Evolutionary conservation across 2,113 vertebrate species (phyloP), one percentile per base, ranked within the genome.

Genomic region (Chitala chitala): DNA sequence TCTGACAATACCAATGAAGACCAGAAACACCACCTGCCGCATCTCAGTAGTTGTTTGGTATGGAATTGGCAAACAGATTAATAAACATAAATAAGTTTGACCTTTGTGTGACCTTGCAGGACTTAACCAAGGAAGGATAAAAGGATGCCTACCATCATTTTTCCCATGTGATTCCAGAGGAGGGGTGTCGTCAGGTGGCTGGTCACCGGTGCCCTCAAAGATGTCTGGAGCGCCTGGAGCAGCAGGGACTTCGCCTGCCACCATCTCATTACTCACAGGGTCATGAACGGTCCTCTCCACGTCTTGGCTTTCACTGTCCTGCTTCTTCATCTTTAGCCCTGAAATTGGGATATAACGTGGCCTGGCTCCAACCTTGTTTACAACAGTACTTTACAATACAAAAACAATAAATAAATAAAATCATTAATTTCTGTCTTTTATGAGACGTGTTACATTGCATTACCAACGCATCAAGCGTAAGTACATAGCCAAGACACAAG

Each of bases 321-420:
- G 87, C 69, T 88, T 89, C 78, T 86, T 89, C 90, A 90, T 91
- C 50, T 80, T 80, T 72, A 53, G 20, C 65, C 77, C 31, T 76
- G 24, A 29, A 71, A 71, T 69, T n/a, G 7, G 12, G 61, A 10
- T 1, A 66, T 8, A 73, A 59, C 4, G 46, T 1, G 12, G 10
- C 4, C 31, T 72, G 4, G 22, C 17, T 13, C 24, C 22, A 31
- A 12, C 54, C 12, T 42, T 3, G 44, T 29, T 26, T 29, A 33
- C 36, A 17, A 42, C n/a, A 38, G n/a, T n/a, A 7, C 17, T 20
- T n/a, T 3, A 42, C 63, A 20, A 17, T 38, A 7, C n/a, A n/a
- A n/a, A 63, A 42, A 15, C 3, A 42, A 42, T 24, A 64, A 42
- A 7, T 29, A 58, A 58, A 24, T 4, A 38, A 65, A 65, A 65